phyloP scores from a whole-genome alignment of 1,140 invertebrate species.

The Leptoteleia sp. region DNA sequence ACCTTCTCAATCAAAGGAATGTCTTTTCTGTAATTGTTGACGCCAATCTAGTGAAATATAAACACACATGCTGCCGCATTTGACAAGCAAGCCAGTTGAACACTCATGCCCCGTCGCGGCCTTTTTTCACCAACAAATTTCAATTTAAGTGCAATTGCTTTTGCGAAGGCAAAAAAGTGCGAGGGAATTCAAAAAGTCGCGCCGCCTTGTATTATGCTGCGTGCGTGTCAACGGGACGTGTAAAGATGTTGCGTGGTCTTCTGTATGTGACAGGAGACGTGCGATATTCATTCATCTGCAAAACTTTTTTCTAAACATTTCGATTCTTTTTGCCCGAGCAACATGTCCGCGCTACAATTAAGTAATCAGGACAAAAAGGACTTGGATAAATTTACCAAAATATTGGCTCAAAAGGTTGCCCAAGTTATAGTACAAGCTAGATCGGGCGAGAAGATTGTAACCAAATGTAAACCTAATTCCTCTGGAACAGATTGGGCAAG shows the following conservation, averaged over 20 bases:
- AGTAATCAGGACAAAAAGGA: conserved; percentile 87
- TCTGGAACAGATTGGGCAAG: conserved; percentile 89
- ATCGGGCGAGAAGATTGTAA: conserved; percentile 90
- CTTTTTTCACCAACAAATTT: too few species aligned
- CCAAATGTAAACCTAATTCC: conserved; percentile 87
- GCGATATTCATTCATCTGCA: not conserved
- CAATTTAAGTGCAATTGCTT: too few species aligned
- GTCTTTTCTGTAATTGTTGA: too few species aligned
- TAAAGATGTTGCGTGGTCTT: conserved; percentile 8
- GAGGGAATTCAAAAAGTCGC: too few species aligned
- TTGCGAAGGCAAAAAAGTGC: too few species aligned
- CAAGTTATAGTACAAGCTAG: conserved; percentile 95
- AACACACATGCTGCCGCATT: too few species aligned
- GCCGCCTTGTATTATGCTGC: too few species aligned
- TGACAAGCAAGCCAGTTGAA: too few species aligned
- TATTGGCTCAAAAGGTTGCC: conserved; percentile 91
- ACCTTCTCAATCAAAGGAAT: too few species aligned
- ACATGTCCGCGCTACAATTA: conserved; percentile 81
- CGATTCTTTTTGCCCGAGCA: not conserved
- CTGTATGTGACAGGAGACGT: conserved; percentile 25
- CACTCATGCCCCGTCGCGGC: too few species aligned
- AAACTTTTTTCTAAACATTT: not conserved
- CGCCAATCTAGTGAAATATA: too few species aligned
- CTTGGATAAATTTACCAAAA: conserved; percentile 93
- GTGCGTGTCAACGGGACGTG: too few species aligned